Evolutionary conservation across 2,797 vertebrate species (phyloP), one percentile per base, ranked within the genome.

Genomic region (Acanthurus lineatus): DNA sequence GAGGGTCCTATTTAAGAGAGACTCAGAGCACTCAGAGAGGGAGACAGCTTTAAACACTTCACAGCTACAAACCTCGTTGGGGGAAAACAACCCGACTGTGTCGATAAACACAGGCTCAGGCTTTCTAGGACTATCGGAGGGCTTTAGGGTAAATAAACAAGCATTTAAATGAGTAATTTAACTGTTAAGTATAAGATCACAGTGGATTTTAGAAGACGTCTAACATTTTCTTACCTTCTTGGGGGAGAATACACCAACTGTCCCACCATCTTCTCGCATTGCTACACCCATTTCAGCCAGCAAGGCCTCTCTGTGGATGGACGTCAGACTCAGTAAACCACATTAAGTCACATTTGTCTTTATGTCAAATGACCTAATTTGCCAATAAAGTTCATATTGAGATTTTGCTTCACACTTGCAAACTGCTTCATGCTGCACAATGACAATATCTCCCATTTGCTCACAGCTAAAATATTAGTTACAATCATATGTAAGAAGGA

Each of bases 251-350:
- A 99, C 98, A 0, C 98, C 98, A 76, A 99, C 88, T 3, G 98
- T 99, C 54, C 98, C 98, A 1, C 98, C 98, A 1, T 99, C 98
- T 87, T 99, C 98, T 73, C 98, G 94, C 96, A 99, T 99, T 81
- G 98, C 98, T 65, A 99, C 98, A 0, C 98, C 98, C 98, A 99
- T 99, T 93, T 99, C 98, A 0, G 98, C 98, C 82, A 99, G 94
- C 92, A 99, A 91, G 0, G 98, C 98, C 90, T 99, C 98, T 94
- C 98, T 99, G 95, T 61, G 86, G 73, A 86, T 62, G 63, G 60
- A 79, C 7, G 19, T 19, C 47, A 54, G 56, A 59, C 1, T 56
- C 40, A 66, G 32, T 49, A 16, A 12, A 47, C 35, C 12, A 49
- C 12, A 14, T 0, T 2, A 32, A 32, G 6, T 57, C 56, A 22